These are phyloP conservation scores for Mastomys natalensis DNA, from an alignment of 2,113 vertebrate genomes.

Conservation along the genomic window DNA sequence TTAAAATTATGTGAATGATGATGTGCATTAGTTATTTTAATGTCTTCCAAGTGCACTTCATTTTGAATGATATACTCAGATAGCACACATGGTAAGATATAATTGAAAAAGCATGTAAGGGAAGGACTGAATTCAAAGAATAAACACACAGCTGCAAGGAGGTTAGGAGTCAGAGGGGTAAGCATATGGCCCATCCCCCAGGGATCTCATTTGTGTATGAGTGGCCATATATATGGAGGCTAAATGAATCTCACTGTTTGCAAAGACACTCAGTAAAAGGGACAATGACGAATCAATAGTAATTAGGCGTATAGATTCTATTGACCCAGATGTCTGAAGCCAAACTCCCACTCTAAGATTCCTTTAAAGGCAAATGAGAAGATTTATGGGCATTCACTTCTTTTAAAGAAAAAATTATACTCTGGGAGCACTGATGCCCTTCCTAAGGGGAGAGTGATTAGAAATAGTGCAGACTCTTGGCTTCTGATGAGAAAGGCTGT, in stretches of 20 bases:
- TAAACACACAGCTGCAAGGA: constrained; percentile 90
- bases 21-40: constrained; percentile 91
- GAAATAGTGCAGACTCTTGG: constrained; percentile 56
- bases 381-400: constrained; percentile 74
- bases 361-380: constrained; percentile 80
- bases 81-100: constrained; percentile 89
- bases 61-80: constrained; percentile 88
- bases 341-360: constrained; percentile 79
- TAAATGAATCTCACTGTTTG: constrained; percentile 89
- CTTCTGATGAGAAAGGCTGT: background rate
- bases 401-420: constrained; percentile 41
- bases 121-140: constrained; percentile 87
- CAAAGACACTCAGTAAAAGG: constrained; percentile 84
- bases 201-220: constrained; percentile 90
- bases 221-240: constrained; percentile 87
- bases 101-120: constrained; percentile 90
- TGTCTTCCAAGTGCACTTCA: constrained; percentile 90
- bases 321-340: constrained; percentile 87
- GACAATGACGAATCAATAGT: constrained; percentile 90
- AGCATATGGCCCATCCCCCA: constrained; percentile 86
- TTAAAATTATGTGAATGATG: constrained; percentile 88
- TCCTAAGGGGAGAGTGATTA: constrained; percentile 74
- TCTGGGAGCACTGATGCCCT: constrained; percentile 66
- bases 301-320: constrained; percentile 87
- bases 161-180: constrained; percentile 89